A percentile compares a stretch with the other conserved stretches of the same genome.
phyloP scores from a whole-genome alignment of 35 echinoderm and acorn worm species.

The Apostichopus californicus region DNA sequence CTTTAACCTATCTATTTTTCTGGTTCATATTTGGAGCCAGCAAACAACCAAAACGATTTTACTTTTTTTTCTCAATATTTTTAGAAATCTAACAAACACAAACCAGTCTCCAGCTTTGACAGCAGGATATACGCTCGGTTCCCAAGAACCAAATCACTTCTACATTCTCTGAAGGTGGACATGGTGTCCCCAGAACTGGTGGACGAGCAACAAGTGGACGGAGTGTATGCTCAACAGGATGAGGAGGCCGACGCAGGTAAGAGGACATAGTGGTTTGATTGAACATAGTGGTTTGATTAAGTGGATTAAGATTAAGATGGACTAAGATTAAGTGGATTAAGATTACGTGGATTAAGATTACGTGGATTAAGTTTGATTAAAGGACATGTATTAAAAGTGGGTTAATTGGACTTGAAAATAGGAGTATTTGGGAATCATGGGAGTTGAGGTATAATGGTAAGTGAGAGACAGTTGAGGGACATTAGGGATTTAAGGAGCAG shows the following conservation, averaged over 20 bases:
- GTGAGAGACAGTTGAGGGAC: background rate
- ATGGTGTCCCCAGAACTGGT: conserved; percentile 54
- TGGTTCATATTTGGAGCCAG: background rate
- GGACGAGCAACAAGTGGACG: conserved; percentile 58
- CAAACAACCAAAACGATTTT: background rate
- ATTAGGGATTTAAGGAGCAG: background rate
- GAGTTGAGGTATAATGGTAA: too few relatives aligned
- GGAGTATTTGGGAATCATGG: too few relatives aligned
- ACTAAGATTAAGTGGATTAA: too few relatives aligned
- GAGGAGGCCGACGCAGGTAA: conserved; percentile 30
- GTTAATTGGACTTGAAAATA: too few relatives aligned
- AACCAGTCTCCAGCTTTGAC: conserved; percentile 85
- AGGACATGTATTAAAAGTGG: too few relatives aligned
- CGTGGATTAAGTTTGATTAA: too few relatives aligned
- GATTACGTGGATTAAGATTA: too few relatives aligned
- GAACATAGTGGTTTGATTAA: too few relatives aligned
- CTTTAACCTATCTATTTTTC: background rate
- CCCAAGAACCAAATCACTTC: conserved; percentile 59
- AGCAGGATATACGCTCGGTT: conserved; percentile 80
- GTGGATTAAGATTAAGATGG: too few relatives aligned
- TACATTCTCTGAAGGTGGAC: conserved; percentile 61
- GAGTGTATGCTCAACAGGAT: conserved; percentile 21
- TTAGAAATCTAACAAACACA: conserved; percentile 85
- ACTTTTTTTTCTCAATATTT: conserved; percentile 13
- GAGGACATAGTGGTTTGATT: background rate